A percentile compares a stretch with the other conserved stretches of the same genome.
Evolutionary conservation across 2,888 invertebrate genomes (phyloP).

Genomic region (Smittia sp.): DNA sequence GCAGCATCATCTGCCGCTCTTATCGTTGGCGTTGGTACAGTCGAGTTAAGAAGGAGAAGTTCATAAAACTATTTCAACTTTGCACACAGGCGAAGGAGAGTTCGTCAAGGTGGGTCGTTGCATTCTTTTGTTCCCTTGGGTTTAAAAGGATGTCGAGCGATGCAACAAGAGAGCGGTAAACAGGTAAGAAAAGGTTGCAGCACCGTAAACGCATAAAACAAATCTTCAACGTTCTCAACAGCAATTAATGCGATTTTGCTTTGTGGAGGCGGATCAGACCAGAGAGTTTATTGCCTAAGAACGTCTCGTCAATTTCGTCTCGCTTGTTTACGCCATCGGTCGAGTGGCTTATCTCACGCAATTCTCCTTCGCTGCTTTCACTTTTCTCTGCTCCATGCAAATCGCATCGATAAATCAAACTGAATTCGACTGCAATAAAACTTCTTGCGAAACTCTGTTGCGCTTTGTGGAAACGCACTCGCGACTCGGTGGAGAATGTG

Average conservation of each 20-base stretch:
- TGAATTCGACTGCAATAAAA: neutral
- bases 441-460: neutral
- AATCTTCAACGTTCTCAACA: neutral
- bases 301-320: neutral
- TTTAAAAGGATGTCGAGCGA: neutral
- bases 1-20: too few relatives aligned
- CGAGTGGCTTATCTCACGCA: neutral
- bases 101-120: neutral
- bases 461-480: neutral
- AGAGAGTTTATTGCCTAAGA: neutral
- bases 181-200: neutral
- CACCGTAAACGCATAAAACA: neutral
- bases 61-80: conserved; percentile 6
- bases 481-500: neutral
- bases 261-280: neutral
- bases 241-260: neutral
- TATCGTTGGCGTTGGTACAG: neutral
- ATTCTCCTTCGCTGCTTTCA: neutral
- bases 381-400: neutral
- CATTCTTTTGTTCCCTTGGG: neutral
- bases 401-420: neutral
- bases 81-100: neutral
- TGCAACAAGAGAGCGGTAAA: neutral
- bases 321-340: too few relatives aligned
- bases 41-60: neutral